Conservation (phyloP, 2,113 vertebrate genomes). For the Zingel zingel region DNA sequence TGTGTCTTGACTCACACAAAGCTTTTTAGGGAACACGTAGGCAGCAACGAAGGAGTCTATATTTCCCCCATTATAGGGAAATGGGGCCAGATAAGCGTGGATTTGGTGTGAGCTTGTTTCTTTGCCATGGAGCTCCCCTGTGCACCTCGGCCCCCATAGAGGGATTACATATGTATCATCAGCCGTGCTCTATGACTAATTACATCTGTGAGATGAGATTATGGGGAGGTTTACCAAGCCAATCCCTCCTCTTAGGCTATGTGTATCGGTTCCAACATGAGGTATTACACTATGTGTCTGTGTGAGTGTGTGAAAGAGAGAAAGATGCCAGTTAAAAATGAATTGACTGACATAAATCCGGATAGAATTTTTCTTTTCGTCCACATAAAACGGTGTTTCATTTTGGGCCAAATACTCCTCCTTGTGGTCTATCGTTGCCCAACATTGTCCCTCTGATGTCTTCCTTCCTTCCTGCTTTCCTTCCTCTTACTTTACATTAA, state of each 20-base stretch:
- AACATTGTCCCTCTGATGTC: background rate
- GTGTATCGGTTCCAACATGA: slow-evolving; percentile 78
- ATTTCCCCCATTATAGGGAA: slow-evolving; percentile 51
- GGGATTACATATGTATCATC: slow-evolving; percentile 86
- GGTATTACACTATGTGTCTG: slow-evolving; percentile 70
- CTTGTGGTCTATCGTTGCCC: slow-evolving; percentile 5
- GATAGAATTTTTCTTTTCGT: slow-evolving; percentile 40
- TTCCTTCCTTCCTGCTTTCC: slow-evolving; percentile 7
- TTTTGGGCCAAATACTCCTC: slow-evolving; percentile 34
- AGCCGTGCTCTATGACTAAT: slow-evolving; percentile 85
- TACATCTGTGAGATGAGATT: slow-evolving; percentile 87
- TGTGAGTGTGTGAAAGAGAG: slow-evolving; percentile 62
- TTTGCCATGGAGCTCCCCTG: slow-evolving; percentile 69
- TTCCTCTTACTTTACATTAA: slow-evolving; percentile 8
- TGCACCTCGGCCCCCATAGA: slow-evolving; percentile 78
- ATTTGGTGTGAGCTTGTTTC: slow-evolving; percentile 74
- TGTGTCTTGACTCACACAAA: slow-evolving; percentile 66
- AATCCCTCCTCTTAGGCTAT: slow-evolving; percentile 80
- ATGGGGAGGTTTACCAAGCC: slow-evolving; percentile 81
- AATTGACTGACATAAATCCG: slow-evolving; percentile 67
- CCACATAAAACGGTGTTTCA: slow-evolving; percentile 21
- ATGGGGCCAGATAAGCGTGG: slow-evolving; percentile 72
- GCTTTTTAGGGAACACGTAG: slow-evolving; percentile 73
- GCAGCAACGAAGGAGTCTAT: slow-evolving; percentile 52
- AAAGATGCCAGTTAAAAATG: slow-evolving; percentile 59